A percentile compares a stretch with the other conserved stretches of the same genome.
These are phyloP conservation scores for Halocynthia aurantium DNA, from an alignment of 23 tunicate genomes.

Conservation along the genomic window DNA sequence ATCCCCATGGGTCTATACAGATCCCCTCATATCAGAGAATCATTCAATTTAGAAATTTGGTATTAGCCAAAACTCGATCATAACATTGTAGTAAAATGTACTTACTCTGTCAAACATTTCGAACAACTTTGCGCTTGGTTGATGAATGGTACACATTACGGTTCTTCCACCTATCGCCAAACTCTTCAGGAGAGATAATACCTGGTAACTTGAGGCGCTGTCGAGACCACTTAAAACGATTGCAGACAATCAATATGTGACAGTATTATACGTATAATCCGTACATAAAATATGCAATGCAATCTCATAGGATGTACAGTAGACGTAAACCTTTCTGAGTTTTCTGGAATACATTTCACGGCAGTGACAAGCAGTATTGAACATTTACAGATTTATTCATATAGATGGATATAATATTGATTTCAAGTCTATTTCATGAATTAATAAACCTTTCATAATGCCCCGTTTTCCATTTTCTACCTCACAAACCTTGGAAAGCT, in stretches of 20 bases:
- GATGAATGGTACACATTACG: slow-evolving; percentile 92
- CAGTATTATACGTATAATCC: too few relatives aligned
- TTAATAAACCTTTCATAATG: not conserved
- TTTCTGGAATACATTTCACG: too few relatives aligned
- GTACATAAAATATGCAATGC: too few relatives aligned
- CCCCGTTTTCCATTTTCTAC: not conserved
- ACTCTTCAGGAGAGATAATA: slow-evolving; percentile 77
- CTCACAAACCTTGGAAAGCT: not conserved
- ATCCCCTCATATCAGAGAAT: not conserved
- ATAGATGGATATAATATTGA: too few relatives aligned
- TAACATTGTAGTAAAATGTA: not conserved
- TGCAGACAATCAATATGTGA: not conserved
- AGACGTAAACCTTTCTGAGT: too few relatives aligned
- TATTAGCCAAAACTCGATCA: not conserved
- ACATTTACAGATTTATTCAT: too few relatives aligned
- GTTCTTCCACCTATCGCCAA: slow-evolving; percentile 94
- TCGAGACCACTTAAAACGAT: slow-evolving; percentile 72
- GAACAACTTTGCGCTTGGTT: slow-evolving; percentile 93
- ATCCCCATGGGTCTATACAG: not conserved
- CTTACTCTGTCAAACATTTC: slow-evolving; percentile 93
- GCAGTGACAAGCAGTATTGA: too few relatives aligned
- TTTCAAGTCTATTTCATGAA: too few relatives aligned
- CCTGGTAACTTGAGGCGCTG: slow-evolving; percentile 89
- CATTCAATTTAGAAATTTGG: not conserved
- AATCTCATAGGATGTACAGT: too few relatives aligned